Percentiles rank a stretch among this genome's conserved stretches.
Conservation (phyloP, 2,113 vertebrate species). For the Psammodynastes pulverulentus region DNA sequence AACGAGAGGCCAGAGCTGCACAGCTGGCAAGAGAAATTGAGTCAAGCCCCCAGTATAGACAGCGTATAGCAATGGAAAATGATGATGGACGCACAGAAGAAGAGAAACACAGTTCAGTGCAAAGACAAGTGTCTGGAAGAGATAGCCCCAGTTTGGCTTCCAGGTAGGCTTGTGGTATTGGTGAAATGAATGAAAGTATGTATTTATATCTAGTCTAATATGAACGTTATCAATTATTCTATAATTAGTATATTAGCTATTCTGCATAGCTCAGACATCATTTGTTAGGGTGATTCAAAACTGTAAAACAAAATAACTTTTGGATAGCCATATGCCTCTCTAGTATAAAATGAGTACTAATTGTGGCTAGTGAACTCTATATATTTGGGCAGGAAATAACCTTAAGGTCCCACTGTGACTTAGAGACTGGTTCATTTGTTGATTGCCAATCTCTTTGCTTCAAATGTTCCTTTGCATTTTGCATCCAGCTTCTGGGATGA, state of each 20-base stretch:
- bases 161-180: slow-evolving; percentile 40
- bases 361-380: not conserved
- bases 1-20: slow-evolving; percentile 82
- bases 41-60: slow-evolving; percentile 84
- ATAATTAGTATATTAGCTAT: not conserved
- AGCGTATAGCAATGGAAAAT: slow-evolving; percentile 82
- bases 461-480: not conserved
- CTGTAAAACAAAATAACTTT: not conserved
- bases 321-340: slow-evolving; percentile 25
- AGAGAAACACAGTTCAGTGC: slow-evolving; percentile 84
- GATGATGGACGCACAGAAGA: slow-evolving; percentile 86
- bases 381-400: not conserved
- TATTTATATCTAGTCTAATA: not conserved
- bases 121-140: slow-evolving; percentile 70
- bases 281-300: not conserved
- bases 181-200: not conserved
- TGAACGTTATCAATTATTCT: not conserved
- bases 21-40: slow-evolving; percentile 88
- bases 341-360: not conserved
- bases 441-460: not conserved
- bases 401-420: too few species aligned
- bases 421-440: not conserved
- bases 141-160: slow-evolving; percentile 68
- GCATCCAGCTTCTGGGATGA: not conserved
- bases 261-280: not conserved